phyloP scores from a whole-genome alignment of 2,113 vertebrate genomes.

The Corydoras sp. region DNA sequence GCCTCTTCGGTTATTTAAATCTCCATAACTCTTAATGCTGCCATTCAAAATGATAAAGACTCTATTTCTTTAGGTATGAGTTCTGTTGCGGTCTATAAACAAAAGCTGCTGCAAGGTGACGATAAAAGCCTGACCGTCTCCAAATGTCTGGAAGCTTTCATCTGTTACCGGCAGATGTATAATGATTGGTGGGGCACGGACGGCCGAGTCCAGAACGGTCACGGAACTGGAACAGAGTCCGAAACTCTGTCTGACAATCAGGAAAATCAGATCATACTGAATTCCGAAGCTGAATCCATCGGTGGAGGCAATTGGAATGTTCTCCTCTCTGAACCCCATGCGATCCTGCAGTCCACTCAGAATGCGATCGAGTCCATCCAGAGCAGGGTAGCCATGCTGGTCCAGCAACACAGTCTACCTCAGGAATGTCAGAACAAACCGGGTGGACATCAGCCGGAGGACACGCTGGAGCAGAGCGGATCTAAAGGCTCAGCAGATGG shows the following conservation, averaged over 20 bases:
- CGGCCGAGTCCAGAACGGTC: background rate
- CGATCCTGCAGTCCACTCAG: slow-evolving; percentile 70
- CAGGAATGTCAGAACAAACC: slow-evolving; percentile 46
- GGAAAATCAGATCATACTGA: background rate
- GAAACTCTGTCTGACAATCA: background rate
- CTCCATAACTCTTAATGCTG: too few relatives aligned
- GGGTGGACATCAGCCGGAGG: slow-evolving; percentile 15
- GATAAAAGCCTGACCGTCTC: slow-evolving; percentile 57
- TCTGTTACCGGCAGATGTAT: slow-evolving; percentile 75
- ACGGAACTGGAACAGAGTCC: background rate
- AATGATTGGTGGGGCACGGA: slow-evolving; percentile 77
- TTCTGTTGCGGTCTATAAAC: slow-evolving; percentile 49
- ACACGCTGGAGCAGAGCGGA: slow-evolving; percentile 21
- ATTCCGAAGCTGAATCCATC: slow-evolving; percentile 33
- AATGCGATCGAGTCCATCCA: slow-evolving; percentile 69
- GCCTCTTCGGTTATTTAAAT: too few relatives aligned
- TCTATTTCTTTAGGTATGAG: slow-evolving; percentile 47
- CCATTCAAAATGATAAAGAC: too few relatives aligned
- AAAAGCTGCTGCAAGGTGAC: slow-evolving; percentile 51
- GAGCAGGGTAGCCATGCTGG: slow-evolving; percentile 70
- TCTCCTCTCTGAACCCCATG: slow-evolving; percentile 77
- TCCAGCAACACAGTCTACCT: slow-evolving; percentile 72
- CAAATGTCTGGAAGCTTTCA: slow-evolving; percentile 74
- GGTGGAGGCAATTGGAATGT: slow-evolving; percentile 45
- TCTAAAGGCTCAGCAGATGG: background rate